A percentile compares a stretch with the other conserved stretches of the same genome.
Conservation (phyloP, 2,113 vertebrate genomes). For the Aegotheles bennettii region DNA sequence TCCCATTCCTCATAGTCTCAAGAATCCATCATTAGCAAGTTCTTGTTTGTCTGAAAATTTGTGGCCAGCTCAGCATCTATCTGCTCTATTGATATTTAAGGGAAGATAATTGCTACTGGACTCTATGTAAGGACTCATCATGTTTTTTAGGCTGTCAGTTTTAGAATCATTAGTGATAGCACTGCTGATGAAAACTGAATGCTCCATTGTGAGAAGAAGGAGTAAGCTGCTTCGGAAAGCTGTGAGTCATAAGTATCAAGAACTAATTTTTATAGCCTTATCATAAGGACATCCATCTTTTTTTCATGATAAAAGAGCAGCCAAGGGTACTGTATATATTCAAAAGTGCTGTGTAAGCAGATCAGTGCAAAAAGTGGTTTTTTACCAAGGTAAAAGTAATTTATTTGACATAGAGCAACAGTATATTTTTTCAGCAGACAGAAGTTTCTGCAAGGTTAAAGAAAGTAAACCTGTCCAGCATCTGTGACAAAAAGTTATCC, state of each 20-base stretch:
- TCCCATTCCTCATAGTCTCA: neutral
- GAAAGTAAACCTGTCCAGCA: neutral
- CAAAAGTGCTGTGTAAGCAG: neutral
- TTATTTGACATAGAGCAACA: neutral
- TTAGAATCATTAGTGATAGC: neutral
- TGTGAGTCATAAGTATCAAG: neutral
- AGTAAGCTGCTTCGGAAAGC: neutral
- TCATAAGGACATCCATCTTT: neutral
- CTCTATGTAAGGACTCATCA: neutral
- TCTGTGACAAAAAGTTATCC: neutral
- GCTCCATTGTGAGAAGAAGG: neutral
- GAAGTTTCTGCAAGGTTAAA: neutral
- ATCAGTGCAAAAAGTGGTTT: neutral
- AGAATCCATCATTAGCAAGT: neutral
- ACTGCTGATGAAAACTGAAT: neutral
- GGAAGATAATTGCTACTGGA: neutral
- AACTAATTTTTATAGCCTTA: conserved; percentile 25
- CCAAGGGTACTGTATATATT: neutral
- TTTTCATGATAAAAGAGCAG: neutral
- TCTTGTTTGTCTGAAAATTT: neutral
- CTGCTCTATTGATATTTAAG: neutral
- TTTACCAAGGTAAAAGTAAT: neutral
- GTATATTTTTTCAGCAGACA: neutral
- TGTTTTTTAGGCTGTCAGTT: neutral
- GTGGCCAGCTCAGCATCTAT: neutral